phyloP scores from a whole-genome alignment of 2,888 invertebrate species.

The Thera britannica region DNA sequence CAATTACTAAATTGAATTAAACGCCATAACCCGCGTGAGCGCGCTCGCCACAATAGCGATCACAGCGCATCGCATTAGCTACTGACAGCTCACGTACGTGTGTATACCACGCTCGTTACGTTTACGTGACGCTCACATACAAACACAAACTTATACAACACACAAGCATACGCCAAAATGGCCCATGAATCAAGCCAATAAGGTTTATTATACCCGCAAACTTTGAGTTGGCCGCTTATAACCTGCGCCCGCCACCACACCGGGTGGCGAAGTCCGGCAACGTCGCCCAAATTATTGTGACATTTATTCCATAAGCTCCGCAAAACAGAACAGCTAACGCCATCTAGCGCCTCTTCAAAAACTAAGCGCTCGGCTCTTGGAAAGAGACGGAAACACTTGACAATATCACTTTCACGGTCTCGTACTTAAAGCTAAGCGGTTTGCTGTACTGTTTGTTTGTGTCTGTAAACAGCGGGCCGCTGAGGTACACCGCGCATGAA shows the following conservation, averaged over 20 bases:
- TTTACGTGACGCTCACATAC: constrained; percentile 80
- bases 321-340: constrained; percentile 71
- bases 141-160: constrained; percentile 59
- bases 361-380: constrained; percentile 71
- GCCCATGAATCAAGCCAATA: constrained; percentile 51
- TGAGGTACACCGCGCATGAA: constrained; percentile 84
- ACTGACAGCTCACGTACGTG: constrained; percentile 80
- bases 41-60: constrained; percentile 79
- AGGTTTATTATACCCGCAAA: constrained; percentile 55
- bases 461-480: constrained; percentile 83
- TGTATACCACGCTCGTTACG: constrained; percentile 81
- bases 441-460: constrained; percentile 85
- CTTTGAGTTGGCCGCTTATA: constrained; percentile 64
- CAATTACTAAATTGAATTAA: constrained; percentile 85
- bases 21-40: constrained; percentile 78
- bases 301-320: constrained; percentile 69
- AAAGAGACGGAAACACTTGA: constrained; percentile 78
- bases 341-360: constrained; percentile 68
- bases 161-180: constrained; percentile 55
- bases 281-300: constrained; percentile 82
- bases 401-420: constrained; percentile 84
- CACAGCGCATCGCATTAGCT: constrained; percentile 82
- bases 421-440: constrained; percentile 85
- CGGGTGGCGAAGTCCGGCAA: constrained; percentile 83
- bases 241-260: constrained; percentile 74